Evolutionary conservation across 2,888 invertebrate species (phyloP).

Genomic region (Cyrtodaria siliqua): DNA sequence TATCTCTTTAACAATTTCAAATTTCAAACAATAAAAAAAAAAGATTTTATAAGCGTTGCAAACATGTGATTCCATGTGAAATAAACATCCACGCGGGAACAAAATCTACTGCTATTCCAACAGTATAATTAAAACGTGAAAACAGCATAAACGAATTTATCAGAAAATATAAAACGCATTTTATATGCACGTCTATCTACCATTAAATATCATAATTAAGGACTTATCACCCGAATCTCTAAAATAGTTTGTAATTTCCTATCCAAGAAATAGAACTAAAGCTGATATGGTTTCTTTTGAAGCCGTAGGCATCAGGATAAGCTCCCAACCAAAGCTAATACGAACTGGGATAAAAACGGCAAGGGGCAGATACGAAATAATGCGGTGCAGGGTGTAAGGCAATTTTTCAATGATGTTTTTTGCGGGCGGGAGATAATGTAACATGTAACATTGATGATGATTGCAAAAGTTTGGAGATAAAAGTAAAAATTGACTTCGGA

Average conservation of each 20-base stretch:
- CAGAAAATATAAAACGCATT: conserved; percentile 22
- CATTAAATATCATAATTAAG: conserved; percentile 59
- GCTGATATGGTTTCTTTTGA: conserved; percentile 55
- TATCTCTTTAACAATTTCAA: too few relatives aligned
- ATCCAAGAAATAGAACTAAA: conserved; percentile 41
- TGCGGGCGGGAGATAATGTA: neutral
- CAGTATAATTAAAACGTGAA: too few relatives aligned
- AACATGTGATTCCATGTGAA: too few relatives aligned
- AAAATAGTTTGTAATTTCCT: conserved; percentile 51
- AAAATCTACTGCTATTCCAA: too few relatives aligned
- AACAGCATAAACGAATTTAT: conserved; percentile 1
- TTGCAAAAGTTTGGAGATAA: too few relatives aligned
- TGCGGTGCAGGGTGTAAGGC: neutral
- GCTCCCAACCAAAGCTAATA: conserved; percentile 49
- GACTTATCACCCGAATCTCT: conserved; percentile 47
- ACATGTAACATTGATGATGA: too few relatives aligned
- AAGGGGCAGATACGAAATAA: conserved; percentile 14
- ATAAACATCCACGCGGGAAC: too few relatives aligned
- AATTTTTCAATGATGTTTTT: neutral
- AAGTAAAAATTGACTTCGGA: too few relatives aligned
- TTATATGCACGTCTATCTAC: conserved; percentile 40
- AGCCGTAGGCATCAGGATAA: conserved; percentile 50
- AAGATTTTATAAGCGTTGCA: too few relatives aligned
- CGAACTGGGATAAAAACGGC: conserved; percentile 45
- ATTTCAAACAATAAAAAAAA: too few relatives aligned